Evolutionary conservation across 2,797 vertebrate genomes (phyloP), one percentile per base, ranked within the genome.

Genomic region (Alfaro cultratus): DNA sequence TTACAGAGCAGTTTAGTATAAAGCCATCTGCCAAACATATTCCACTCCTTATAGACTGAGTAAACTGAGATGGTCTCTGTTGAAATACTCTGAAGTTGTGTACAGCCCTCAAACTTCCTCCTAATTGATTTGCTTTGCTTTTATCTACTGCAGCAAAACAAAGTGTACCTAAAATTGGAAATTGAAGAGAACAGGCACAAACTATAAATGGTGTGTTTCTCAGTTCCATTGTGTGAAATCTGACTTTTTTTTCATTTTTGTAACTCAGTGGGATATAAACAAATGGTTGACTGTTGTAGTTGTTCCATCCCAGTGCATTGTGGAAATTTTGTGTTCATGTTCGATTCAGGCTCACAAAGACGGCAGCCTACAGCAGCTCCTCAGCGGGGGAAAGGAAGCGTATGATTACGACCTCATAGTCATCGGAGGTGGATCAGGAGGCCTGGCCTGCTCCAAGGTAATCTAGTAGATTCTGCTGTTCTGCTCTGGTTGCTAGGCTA

Each of bases 401-500:
- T 98, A 97, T 1, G 97, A 99, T n/a, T 99, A 97, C 2, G 98
- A 99, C 86, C 96, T 99, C 57, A 98, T 99, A 13, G 91, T 99
- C 85, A 96, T 99, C 4, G 99, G 99, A 15, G 98, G 98, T 16
- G 98, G 99, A 26, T 99, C 98, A 1, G 98, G 98, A 10, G 99
- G 99, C 78, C 96, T 99, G 85, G 95, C 99, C 0, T 99, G 97
- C 92, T 99, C 98, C 21, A 99, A 99, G 99, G 98, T 99, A 91
- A 88, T 67, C 1, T 41, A n/a, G 62, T 36, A n/a, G 53, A n/a
- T 67, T 39, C 62, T 39, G 62, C 18, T 5, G 2, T 39, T 39
- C 34, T 39, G 31, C 23, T 53, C 13, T 0, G 21, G 5, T 51
- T 49, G 16, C 29, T 51, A 18, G 21, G 41, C 46, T 36, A 12